A percentile compares a stretch with the other conserved stretches of the same genome.
Evolutionary conservation across 2,113 vertebrate species (phyloP).

Genomic region (Bos javanicus): DNA sequence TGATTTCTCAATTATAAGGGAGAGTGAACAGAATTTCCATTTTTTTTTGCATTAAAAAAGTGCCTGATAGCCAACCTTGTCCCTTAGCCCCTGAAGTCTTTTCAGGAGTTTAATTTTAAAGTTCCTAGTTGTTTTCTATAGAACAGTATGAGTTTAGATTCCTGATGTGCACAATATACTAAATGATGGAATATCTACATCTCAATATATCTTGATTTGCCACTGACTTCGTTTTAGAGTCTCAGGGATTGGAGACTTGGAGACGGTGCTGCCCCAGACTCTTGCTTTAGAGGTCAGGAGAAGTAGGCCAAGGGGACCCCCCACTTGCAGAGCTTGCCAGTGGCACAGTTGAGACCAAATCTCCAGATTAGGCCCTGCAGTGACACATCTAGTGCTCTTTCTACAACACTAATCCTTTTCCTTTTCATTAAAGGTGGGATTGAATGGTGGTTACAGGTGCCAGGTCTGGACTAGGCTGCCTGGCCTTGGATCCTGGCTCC

Average conservation of each 20-base stretch:
- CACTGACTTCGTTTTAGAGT: neutral
- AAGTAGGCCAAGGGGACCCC: neutral
- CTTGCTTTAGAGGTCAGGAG: neutral
- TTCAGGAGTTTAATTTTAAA: neutral
- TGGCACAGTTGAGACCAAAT: neutral
- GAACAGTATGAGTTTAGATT: neutral
- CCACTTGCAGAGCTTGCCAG: neutral
- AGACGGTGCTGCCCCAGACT: neutral
- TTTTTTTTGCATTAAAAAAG: neutral
- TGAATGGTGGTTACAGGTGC: neutral
- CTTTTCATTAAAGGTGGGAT: neutral
- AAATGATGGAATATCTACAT: neutral
- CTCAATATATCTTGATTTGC: neutral
- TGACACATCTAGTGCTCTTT: neutral
- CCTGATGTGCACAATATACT: neutral
- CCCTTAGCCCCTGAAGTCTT: neutral
- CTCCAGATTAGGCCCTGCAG: neutral
- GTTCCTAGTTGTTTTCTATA: neutral
- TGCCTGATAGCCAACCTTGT: neutral
- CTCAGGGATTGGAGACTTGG: neutral
- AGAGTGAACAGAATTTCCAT: neutral
- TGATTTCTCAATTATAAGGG: neutral
- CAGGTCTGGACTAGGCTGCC: neutral
- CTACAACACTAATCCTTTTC: neutral
- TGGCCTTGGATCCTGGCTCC: neutral